Evolutionary conservation across 2,113 vertebrate species (phyloP).

Genomic region (Xiphias gladius): DNA sequence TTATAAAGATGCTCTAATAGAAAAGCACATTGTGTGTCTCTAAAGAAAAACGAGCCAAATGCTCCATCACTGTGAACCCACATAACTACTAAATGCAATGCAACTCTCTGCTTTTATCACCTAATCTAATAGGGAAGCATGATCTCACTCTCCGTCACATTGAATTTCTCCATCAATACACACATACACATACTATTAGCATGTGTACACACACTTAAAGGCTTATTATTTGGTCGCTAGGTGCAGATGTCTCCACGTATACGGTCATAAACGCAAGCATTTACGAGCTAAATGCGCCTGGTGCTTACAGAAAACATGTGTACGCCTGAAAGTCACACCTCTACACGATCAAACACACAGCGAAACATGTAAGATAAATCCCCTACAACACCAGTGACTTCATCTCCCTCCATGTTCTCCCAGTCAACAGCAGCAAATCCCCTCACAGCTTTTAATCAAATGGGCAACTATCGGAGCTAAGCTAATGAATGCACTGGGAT

Average conservation of each 20-base stretch:
- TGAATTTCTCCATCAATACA: not conserved
- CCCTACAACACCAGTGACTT: constrained; percentile 23
- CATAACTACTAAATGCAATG: not conserved
- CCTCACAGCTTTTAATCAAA: constrained; percentile 75
- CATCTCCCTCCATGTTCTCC: constrained; percentile 60
- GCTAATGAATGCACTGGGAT: constrained; percentile 81
- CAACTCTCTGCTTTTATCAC: constrained; percentile 32
- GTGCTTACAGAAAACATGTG: constrained; percentile 8
- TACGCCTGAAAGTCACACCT: not conserved
- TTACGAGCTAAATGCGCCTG: constrained; percentile 18
- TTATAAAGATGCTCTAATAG: constrained; percentile 3
- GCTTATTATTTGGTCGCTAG: not conserved
- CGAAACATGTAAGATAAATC: constrained; percentile 25
- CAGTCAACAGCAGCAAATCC: constrained; percentile 72
- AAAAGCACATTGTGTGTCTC: constrained; percentile 23
- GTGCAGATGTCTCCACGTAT: not conserved
- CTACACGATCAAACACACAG: constrained; percentile 32
- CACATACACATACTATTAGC: not conserved
- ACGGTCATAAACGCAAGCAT: not conserved
- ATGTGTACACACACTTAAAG: not conserved
- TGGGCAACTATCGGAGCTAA: constrained; percentile 74
- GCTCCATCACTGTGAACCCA: constrained; percentile 12
- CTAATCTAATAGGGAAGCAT: constrained; percentile 13
- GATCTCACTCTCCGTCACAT: constrained; percentile 34
- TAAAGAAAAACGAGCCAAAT: not conserved